A percentile compares a stretch with the other conserved stretches of the same genome.
Conservation (phyloP, 1,140 invertebrate genomes). For the Zelostemma sp. region DNA sequence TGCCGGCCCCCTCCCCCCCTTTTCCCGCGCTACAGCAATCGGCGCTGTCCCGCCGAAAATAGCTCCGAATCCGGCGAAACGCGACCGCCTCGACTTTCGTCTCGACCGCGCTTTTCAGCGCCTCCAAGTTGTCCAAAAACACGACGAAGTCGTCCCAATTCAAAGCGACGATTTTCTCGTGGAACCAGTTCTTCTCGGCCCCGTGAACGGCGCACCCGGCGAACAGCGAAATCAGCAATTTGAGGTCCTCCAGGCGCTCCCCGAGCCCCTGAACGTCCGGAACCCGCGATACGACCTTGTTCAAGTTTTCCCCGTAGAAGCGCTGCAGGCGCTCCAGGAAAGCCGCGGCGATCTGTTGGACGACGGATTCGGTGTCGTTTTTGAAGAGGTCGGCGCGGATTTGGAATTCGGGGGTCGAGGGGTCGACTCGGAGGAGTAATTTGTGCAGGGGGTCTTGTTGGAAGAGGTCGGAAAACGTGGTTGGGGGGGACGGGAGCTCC, state of each 20-base stretch:
- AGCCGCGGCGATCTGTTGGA: not conserved
- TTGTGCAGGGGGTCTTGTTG: not conserved
- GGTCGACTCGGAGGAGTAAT: not conserved
- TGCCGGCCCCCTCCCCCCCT: too few relatives aligned
- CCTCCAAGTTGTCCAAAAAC: not conserved
- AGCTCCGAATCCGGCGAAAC: too few relatives aligned
- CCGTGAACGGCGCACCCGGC: not conserved
- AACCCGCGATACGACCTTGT: not conserved
- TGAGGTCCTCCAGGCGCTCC: not conserved
- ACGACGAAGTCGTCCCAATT: not conserved
- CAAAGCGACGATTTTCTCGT: not conserved
- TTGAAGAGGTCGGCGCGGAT: not conserved
- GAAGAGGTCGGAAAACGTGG: not conserved
- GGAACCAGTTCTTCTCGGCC: not conserved
- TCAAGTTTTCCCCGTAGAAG: not conserved
- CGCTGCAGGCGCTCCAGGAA: not conserved
- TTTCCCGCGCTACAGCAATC: too few relatives aligned
- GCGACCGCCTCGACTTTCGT: not conserved
- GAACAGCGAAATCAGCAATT: not conserved
- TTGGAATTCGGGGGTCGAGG: not conserved
- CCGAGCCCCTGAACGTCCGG: not conserved
- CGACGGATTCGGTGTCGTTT: not conserved
- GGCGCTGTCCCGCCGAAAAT: too few relatives aligned
- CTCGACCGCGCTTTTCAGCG: not conserved
- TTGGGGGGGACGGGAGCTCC: not conserved